These are phyloP conservation scores for Martes martes DNA, from an alignment of 2,113 vertebrate species.

Conservation along the genomic window DNA sequence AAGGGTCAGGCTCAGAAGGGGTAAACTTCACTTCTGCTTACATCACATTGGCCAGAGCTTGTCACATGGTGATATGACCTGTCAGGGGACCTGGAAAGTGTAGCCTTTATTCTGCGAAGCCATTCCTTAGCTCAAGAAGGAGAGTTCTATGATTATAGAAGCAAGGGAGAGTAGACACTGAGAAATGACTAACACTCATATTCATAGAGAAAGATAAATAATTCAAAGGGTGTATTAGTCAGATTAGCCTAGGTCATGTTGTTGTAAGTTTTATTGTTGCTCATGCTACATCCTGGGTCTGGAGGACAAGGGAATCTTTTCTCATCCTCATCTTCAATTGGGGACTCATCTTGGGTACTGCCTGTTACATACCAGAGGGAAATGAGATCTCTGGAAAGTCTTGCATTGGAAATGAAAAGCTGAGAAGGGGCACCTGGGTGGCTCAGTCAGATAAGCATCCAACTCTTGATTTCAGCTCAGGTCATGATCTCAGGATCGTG, in stretches of 20 bases:
- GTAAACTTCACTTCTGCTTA: neutral
- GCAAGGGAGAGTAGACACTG: neutral
- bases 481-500: neutral
- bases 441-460: neutral
- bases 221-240: neutral
- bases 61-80: neutral
- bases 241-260: neutral
- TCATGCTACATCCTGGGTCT: neutral
- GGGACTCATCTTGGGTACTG: neutral
- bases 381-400: neutral
- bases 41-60: neutral
- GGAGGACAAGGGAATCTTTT: neutral
- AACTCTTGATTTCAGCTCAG: neutral
- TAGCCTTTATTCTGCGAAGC: neutral
- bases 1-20: neutral
- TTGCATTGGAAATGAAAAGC: neutral
- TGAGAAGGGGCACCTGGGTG: neutral
- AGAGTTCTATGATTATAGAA: neutral
- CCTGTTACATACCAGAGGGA: neutral
- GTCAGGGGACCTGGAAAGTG: neutral
- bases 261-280: neutral
- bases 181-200: neutral
- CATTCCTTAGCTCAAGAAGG: neutral
- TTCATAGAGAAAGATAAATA: neutral
- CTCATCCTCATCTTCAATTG: neutral